Evolutionary conservation across 2,888 invertebrate species (phyloP).

Genomic region (Chrysolina oricalcia): DNA sequence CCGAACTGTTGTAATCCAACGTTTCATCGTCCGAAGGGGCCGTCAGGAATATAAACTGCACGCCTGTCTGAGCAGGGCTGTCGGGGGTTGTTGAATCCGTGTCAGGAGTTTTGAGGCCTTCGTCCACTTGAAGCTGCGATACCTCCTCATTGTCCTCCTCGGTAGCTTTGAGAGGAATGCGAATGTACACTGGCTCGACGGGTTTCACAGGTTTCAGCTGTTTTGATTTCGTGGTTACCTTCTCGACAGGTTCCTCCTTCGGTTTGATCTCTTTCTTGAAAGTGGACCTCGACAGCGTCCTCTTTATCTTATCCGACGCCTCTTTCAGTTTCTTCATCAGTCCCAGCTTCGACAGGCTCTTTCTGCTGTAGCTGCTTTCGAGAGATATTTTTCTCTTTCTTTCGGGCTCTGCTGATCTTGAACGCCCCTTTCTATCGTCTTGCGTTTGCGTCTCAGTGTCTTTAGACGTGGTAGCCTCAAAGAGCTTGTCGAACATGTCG

Average conservation of each 20-base stretch:
- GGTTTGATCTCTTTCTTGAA: constrained; percentile 52
- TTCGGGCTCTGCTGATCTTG: constrained; percentile 66
- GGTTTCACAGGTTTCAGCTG: constrained; percentile 44
- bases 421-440: constrained; percentile 50
- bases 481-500: constrained; percentile 56
- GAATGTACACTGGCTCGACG: constrained; percentile 67
- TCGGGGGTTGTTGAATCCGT: constrained; percentile 52
- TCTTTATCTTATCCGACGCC: constrained; percentile 66
- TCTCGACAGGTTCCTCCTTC: constrained; percentile 45
- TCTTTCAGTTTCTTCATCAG: constrained; percentile 65
- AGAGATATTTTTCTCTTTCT: constrained; percentile 63
- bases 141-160: constrained; percentile 67
- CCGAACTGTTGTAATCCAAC: constrained; percentile 62
- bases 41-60: constrained; percentile 69
- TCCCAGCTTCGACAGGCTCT: constrained; percentile 63
- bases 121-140: constrained; percentile 28
- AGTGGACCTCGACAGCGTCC: constrained; percentile 55
- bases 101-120: constrained; percentile 45
- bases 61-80: constrained; percentile 49
- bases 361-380: constrained; percentile 65
- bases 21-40: constrained; percentile 70
- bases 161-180: constrained; percentile 69
- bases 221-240: constrained; percentile 46
- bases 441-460: constrained; percentile 35
- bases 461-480: constrained; percentile 48